Evolutionary conservation across 1,140 invertebrate genomes (phyloP).

Genomic region (Cataglyphis hispanica): DNA sequence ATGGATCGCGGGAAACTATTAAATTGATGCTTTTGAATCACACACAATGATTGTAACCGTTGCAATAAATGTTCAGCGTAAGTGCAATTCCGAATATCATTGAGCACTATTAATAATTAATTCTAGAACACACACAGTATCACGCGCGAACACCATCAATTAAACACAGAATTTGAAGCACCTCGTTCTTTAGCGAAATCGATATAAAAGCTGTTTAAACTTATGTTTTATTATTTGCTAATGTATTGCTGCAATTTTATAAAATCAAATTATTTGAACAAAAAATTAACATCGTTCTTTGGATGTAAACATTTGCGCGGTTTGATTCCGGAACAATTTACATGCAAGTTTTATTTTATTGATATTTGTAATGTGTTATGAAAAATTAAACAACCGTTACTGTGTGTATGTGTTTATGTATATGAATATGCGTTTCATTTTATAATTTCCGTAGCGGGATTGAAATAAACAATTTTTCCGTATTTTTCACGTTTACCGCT

Average conservation of each 20-base stretch:
- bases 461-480: not conserved
- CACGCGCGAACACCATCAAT: constrained; percentile 23
- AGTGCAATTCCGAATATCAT: constrained; percentile 42
- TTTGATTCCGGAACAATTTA: not conserved
- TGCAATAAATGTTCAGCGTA: constrained; percentile 6
- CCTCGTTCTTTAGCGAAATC: not conserved
- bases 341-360: not conserved
- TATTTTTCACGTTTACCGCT: not conserved
- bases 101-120: constrained; percentile 68
- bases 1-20: not conserved
- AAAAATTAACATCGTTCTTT: constrained; percentile 20
- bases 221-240: constrained; percentile 36
- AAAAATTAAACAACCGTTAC: not conserved
- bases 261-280: constrained; percentile 16
- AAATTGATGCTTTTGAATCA: constrained; percentile 8
- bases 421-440: not conserved
- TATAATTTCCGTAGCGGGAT: not conserved
- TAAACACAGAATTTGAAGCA: constrained; percentile 38
- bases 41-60: not conserved
- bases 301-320: not conserved
- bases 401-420: no score
- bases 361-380: not conserved
- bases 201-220: constrained; percentile 4
- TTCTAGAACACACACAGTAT: constrained; percentile 21
- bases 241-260: constrained; percentile 8